Evolutionary conservation across 2,113 vertebrate species (phyloP).

Genomic region (Egretta garzetta): DNA sequence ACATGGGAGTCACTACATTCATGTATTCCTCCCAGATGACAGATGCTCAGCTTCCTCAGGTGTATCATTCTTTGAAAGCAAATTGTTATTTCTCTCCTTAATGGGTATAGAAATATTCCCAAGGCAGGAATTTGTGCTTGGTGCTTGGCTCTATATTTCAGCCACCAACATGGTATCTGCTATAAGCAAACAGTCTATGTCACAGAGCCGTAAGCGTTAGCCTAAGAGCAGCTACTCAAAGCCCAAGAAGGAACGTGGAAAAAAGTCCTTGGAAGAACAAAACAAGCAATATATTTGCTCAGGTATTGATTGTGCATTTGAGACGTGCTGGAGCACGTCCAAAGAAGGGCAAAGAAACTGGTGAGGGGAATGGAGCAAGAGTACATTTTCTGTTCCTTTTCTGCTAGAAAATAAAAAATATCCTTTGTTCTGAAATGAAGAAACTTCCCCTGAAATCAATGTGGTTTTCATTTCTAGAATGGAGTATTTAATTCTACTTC

Average conservation of each 20-base stretch:
- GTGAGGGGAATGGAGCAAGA: neutral
- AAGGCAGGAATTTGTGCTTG: neutral
- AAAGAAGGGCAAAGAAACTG: neutral
- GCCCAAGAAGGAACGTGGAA: neutral
- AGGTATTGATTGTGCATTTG: neutral
- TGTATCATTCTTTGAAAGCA: neutral
- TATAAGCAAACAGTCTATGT: neutral
- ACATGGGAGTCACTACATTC: neutral
- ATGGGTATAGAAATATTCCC: neutral
- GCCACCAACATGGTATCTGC: neutral
- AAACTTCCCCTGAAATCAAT: neutral
- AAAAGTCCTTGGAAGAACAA: neutral
- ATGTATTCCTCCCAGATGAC: neutral
- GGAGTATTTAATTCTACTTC: neutral
- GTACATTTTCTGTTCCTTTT: neutral
- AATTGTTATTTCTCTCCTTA: neutral
- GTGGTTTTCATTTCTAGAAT: neutral
- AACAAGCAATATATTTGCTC: neutral
- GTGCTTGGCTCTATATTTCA: neutral
- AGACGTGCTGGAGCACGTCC: neutral
- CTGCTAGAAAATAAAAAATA: neutral
- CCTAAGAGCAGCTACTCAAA: neutral
- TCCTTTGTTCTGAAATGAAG: neutral
- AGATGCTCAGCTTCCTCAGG: neutral
- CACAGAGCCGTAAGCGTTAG: neutral